Evolutionary conservation across 2,797 vertebrate genomes (phyloP), one percentile per base, ranked within the genome.

Genomic region (Amphiprion clarkii): DNA sequence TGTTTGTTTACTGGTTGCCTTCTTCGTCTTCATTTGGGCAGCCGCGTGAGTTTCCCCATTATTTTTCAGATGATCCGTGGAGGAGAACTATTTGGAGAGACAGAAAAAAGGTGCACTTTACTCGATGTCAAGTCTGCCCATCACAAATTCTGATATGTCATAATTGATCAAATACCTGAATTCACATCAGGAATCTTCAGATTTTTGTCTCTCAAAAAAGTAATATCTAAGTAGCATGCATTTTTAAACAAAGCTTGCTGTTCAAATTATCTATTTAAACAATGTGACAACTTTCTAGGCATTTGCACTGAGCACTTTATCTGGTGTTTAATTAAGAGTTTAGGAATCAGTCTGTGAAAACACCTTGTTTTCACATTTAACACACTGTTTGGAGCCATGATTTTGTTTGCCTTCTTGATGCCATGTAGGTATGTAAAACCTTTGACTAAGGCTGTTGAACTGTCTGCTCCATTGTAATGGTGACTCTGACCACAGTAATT

Each of bases 11-110:
- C 40, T 67, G 21, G 11, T 49, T 19, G 70, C 57, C 49, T 54
- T 74, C 65, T 71, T 85, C 21, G 77, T 85, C 21, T 36, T 85
- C 29, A 48, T 65, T 31, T 82, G 81, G 63, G 21, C 46, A 19
- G 40, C 67, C 5, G 29, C 52, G 10, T 58, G 29, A 8, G 23
- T 56, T 67, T 56, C 73, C 31, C 70, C 68, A 54, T 9, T 78
- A 52, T 73, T 85, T 25, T 84, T 52, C 61, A 74, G 55, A 52
- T 80, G 10, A 63, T 80, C 21, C 25, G 52, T 49, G 23, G 64
- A 78, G 5, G 54, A 39, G 56, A 67, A 52, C 69, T 80, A 74
- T 73, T 88, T 66, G 56, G 6, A 56, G 21, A 2, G 1, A 31
- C 69, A 11, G 60, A 69, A 74, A 51, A 59, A 25, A 71, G 23